Evolutionary conservation across 1,140 invertebrate genomes (phyloP).

Genomic region (Arion vulgaris): DNA sequence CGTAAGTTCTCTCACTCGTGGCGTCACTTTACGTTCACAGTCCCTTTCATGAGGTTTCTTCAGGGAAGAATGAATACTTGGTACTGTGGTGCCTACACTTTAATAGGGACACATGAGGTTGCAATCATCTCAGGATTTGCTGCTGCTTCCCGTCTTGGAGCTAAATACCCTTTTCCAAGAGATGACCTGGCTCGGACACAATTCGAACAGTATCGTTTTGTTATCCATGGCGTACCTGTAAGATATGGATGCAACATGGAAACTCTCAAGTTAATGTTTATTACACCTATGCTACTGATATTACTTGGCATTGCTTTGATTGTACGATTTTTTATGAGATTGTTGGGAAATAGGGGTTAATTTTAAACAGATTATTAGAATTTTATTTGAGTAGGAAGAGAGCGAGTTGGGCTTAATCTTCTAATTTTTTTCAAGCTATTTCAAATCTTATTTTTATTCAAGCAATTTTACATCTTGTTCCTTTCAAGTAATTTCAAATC

Average conservation of each 20-base stretch:
- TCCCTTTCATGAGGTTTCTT: slow-evolving; percentile 61
- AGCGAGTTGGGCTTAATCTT: no score
- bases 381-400: no score
- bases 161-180: slow-evolving; percentile 60
- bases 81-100: slow-evolving; percentile 62
- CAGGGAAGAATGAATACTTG: slow-evolving; percentile 58
- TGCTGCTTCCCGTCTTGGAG: slow-evolving; percentile 57
- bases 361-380: no score
- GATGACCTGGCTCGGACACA: slow-evolving; percentile 61
- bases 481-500: no score
- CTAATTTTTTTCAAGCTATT: no score
- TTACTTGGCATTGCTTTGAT: slow-evolving; percentile 52
- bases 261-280: slow-evolving; percentile 40
- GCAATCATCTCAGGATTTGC: slow-evolving; percentile 63
- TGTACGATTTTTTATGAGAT: slow-evolving; percentile 26
- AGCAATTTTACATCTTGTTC: no score
- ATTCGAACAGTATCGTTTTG: slow-evolving; percentile 62
- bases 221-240: slow-evolving; percentile 55
- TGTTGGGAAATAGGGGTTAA: background rate
- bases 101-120: slow-evolving; percentile 65
- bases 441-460: no score
- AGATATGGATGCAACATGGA: slow-evolving; percentile 44
- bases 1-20: slow-evolving; percentile 64
- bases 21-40: slow-evolving; percentile 64
- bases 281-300: slow-evolving; percentile 50